Conservation (phyloP, 2,113 vertebrate genomes). For the Lynx canadensis region DNA sequence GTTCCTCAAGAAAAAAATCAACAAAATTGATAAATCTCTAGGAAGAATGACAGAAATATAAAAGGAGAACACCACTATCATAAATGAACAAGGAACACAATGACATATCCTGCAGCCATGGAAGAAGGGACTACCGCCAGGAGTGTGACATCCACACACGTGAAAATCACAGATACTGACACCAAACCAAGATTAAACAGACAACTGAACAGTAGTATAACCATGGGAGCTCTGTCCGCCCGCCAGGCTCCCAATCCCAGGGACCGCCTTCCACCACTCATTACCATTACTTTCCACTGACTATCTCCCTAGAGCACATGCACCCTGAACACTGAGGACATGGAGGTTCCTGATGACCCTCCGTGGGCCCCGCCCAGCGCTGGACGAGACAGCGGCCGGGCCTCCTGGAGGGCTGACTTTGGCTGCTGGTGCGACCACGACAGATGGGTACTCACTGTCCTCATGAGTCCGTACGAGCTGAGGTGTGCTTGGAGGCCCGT, state of each 20-base stretch:
- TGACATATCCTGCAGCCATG: neutral
- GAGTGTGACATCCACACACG: neutral
- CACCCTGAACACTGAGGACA: neutral
- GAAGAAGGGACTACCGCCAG: neutral
- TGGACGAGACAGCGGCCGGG: rapidly evolving
- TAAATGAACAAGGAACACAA: neutral
- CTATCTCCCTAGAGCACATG: rapidly evolving
- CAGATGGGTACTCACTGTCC: constrained; percentile 90
- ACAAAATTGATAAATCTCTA: neutral
- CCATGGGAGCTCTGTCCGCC: neutral
- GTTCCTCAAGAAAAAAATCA: neutral
- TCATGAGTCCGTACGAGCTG: constrained; percentile 92
- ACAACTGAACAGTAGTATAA: neutral
- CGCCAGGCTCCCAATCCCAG: neutral
- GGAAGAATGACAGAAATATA: neutral
- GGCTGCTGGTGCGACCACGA: rapidly evolving
- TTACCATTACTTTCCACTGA: rapidly evolving
- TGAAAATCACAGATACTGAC: neutral
- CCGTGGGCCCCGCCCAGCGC: rapidly evolving
- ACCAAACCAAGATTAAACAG: neutral
- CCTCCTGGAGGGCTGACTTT: neutral
- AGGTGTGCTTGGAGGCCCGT: constrained; percentile 91
- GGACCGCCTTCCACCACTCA: too few relatives aligned
- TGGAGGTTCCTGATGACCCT: rapidly evolving
- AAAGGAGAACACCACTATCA: neutral